These are phyloP conservation scores for Rhynchomys soricoides DNA, from an alignment of 2,113 vertebrate genomes.

Conservation along the genomic window DNA sequence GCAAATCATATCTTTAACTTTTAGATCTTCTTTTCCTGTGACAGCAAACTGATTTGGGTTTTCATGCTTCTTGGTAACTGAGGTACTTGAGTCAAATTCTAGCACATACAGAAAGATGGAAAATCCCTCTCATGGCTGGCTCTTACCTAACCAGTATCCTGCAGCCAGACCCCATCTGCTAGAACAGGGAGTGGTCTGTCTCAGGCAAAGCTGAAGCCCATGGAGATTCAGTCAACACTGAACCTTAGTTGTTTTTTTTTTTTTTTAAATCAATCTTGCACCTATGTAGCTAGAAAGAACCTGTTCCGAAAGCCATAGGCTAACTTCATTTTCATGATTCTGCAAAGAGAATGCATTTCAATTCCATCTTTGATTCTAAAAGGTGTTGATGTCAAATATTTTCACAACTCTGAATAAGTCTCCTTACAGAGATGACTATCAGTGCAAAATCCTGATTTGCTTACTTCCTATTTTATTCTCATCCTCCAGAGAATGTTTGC, in stretches of 20 bases:
- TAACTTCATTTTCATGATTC: conserved; percentile 47
- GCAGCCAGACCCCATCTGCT: background rate
- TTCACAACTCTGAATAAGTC: conserved; percentile 43
- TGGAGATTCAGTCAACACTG: background rate
- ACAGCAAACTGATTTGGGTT: background rate
- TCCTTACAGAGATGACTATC: conserved; percentile 17
- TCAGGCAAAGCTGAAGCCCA: conserved; percentile 44
- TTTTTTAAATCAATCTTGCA: background rate
- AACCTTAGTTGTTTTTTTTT: background rate
- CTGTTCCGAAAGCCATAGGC: conserved; percentile 46
- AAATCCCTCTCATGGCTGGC: background rate
- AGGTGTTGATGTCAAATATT: conserved; percentile 55
- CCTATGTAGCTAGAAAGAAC: conserved; percentile 12
- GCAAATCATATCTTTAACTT: conserved; percentile 10
- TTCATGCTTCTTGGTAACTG: background rate
- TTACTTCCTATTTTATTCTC: conserved; percentile 22
- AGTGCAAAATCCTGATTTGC: background rate
- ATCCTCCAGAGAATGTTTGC: background rate
- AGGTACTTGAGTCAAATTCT: background rate
- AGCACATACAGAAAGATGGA: background rate
- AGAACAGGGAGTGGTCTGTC: conserved; percentile 9
- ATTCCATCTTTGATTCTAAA: conserved; percentile 22
- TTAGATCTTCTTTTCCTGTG: background rate
- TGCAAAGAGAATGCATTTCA: background rate
- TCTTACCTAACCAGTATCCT: background rate